Evolutionary conservation across 2,113 vertebrate species (phyloP), one percentile per base, ranked within the genome.

Genomic region (Dicrurus megarhynchus): DNA sequence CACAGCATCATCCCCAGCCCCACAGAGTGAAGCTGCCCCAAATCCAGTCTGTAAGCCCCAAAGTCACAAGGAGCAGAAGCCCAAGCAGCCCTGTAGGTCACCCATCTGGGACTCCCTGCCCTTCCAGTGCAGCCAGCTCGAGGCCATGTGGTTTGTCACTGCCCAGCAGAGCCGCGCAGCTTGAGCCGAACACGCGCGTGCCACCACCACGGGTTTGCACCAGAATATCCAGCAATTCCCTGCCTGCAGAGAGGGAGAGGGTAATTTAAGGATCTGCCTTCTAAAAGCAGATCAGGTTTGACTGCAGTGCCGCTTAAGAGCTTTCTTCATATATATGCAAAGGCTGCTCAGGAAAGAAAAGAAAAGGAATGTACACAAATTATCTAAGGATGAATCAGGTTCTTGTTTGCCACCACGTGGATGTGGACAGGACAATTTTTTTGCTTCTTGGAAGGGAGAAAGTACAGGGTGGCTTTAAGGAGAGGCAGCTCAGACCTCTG

Each of bases 221-320:
- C 80, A 92, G 69, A 91, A 78, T 10, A 89, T 70, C 89, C 6
- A 53, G 53, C 86, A 56, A 57, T 63, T 95, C 92, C 77, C 91
- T 89, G 93, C 65, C 93, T 83, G 94, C 87, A 69, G 79, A 95
- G 77, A 92, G 44, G 44, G 84, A 94, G 86, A 76, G 88, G 87
- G 87, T 93, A 95, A 94, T 94, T 93, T 97, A 96, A 96, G 93
- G 90, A 95, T 82, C 92, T 87, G 82, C 53, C 91, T 94, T 95
- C 95, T 95, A 95, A 95, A 97, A 96, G 95, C 93, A 93, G 94
- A 94, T 96, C 93, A 96, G 95, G 95, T 96, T 70, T 95, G 95
- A 95, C 95, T 96, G 95, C 95, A 91, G 93, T 78, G 82, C 87
- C 0, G 76, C 91, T 90, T 73, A 91, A 89, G 87, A 91, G 93